phyloP scores from a whole-genome alignment of 2,888 invertebrate species.

The Ectropis crepuscularia region DNA sequence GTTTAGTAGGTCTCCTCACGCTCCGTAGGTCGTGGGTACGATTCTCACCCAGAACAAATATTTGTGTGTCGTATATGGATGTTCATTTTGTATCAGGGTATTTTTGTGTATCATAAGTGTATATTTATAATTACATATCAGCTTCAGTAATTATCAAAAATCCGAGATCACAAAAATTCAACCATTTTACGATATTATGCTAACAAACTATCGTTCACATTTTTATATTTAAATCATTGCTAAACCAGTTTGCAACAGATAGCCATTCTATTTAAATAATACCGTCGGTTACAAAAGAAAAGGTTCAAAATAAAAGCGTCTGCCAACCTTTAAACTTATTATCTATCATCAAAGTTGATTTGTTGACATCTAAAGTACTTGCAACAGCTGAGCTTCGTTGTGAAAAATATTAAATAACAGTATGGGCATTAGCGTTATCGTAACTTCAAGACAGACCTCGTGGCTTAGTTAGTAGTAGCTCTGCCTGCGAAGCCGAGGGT shows the following conservation, averaged over 20 bases:
- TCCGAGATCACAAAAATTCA: neutral
- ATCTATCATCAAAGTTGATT: constrained; percentile 29
- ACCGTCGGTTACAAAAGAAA: constrained; percentile 1
- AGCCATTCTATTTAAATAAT: constrained; percentile 10
- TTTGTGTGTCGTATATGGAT: too few relatives aligned
- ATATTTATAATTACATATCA: too few relatives aligned
- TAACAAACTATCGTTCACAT: constrained; percentile 3
- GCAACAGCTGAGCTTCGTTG: constrained; percentile 5
- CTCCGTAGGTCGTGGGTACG: too few relatives aligned
- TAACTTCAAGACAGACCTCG: too few relatives aligned
- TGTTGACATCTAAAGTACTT: constrained; percentile 28
- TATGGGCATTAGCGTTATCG: neutral
- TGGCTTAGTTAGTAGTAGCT: too few relatives aligned
- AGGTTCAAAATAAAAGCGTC: constrained; percentile 10
- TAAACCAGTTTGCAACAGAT: constrained; percentile 19
- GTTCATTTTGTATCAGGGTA: too few relatives aligned
- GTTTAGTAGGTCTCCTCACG: too few relatives aligned
- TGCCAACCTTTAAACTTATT: constrained; percentile 11
- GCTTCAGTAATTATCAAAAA: too few relatives aligned
- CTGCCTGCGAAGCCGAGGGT: too few relatives aligned
- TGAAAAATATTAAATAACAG: neutral
- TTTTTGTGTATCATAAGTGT: too few relatives aligned
- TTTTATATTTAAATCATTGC: constrained; percentile 11
- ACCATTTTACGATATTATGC: neutral
- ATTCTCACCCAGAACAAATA: too few relatives aligned